Evolutionary conservation across 2,113 vertebrate genomes (phyloP).

Genomic region (Lepus europaeus): DNA sequence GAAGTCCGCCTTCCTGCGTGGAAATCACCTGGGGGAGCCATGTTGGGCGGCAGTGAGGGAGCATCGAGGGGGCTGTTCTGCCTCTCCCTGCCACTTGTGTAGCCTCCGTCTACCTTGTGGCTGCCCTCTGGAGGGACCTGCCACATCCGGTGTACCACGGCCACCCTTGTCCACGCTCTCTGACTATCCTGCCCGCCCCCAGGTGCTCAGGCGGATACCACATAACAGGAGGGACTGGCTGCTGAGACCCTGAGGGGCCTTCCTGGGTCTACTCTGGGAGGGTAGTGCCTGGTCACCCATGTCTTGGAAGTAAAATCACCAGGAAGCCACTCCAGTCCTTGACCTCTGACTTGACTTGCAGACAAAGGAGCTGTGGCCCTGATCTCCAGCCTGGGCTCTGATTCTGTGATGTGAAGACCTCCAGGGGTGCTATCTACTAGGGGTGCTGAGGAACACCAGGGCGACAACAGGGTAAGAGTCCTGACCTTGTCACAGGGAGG

Average conservation of each 20-base stretch:
- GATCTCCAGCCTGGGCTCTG: neutral
- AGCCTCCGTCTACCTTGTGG: neutral
- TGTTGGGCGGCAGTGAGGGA: too few relatives aligned
- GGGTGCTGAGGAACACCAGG: too few relatives aligned
- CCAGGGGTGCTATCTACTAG: too few relatives aligned
- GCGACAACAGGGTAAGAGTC: too few relatives aligned
- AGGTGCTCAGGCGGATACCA: accelerated
- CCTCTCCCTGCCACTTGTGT: neutral
- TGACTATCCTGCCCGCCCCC: too few relatives aligned
- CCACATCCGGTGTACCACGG: neutral
- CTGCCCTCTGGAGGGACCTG: too few relatives aligned
- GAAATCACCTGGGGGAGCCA: accelerated
- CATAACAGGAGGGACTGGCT: neutral
- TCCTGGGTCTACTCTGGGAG: neutral
- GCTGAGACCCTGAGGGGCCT: neutral
- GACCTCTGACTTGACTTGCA: neutral
- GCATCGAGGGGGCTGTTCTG: accelerated
- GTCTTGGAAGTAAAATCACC: neutral
- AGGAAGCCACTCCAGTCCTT: neutral
- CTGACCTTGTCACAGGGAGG: too few relatives aligned
- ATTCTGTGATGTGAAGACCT: neutral
- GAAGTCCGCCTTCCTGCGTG: neutral
- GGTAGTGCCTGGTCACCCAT: accelerated
- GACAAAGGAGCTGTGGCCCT: neutral
- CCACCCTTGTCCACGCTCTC: neutral